Percentiles rank a stretch among this genome's conserved stretches.
Evolutionary conservation across 2,888 invertebrate genomes (phyloP).

Genomic region (Microctonus brassicae): DNA sequence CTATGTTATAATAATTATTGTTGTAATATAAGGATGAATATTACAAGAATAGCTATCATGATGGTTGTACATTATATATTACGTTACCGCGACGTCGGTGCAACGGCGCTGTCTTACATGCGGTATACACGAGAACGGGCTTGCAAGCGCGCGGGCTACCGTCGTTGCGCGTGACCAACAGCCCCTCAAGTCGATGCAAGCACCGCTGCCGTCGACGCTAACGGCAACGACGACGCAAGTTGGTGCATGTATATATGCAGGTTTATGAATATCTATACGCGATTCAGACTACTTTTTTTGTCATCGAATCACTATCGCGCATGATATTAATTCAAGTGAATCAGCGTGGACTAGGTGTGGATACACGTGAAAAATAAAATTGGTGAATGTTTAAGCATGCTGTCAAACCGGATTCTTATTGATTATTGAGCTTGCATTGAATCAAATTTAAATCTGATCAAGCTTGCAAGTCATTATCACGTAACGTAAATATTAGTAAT

Average conservation of each 20-base stretch:
- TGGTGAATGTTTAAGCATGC: neutral
- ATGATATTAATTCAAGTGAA: neutral
- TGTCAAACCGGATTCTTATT: too few species aligned
- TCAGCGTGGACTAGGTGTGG: neutral
- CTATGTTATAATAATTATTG: neutral
- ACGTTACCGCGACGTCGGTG: conserved; percentile 15
- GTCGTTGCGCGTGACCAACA: conserved; percentile 26
- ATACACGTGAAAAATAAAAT: neutral
- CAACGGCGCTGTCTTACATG: conserved; percentile 18
- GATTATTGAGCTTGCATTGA: neutral
- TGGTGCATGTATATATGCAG: neutral
- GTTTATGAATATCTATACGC: neutral
- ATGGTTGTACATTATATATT: neutral
- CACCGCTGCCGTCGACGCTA: neutral
- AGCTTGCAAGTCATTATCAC: too few species aligned
- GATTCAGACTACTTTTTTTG: conserved; percentile 6
- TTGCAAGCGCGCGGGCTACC: conserved; percentile 9
- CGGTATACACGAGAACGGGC: conserved; percentile 18
- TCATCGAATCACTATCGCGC: neutral
- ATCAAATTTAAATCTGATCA: neutral
- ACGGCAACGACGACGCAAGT: neutral
- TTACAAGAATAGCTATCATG: neutral
- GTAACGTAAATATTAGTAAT: too few species aligned
- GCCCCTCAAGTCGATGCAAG: conserved; percentile 16
- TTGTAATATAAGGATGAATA: neutral